Evolutionary conservation across 1,140 invertebrate genomes (phyloP).

Genomic region (Bombus fervidus): DNA sequence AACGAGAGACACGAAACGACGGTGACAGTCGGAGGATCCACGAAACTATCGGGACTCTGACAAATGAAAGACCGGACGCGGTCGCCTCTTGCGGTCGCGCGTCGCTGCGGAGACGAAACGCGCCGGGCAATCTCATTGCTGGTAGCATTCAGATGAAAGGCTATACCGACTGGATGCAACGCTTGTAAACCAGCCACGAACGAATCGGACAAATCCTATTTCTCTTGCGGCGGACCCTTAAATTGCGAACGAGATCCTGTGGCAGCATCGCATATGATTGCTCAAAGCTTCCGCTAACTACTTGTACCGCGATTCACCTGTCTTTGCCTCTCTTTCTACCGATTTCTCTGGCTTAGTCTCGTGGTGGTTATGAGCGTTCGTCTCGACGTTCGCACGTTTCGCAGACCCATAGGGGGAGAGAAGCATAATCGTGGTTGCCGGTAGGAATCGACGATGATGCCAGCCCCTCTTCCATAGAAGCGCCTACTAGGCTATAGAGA

Average conservation of each 20-base stretch:
- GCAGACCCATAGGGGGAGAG: neutral
- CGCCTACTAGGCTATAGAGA: constrained; percentile 11
- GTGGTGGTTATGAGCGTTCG: neutral
- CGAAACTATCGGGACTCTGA: constrained; percentile 18
- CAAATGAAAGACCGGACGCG: constrained; percentile 50
- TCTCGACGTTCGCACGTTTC: neutral
- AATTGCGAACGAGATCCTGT: constrained; percentile 59
- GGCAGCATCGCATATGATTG: constrained; percentile 69
- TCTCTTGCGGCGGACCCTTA: constrained; percentile 40
- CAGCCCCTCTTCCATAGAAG: constrained; percentile 57
- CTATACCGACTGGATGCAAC: neutral
- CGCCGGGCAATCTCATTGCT: constrained; percentile 54
- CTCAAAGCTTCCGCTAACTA: constrained; percentile 62
- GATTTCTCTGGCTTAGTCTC: constrained; percentile 18
- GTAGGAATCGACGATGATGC: constrained; percentile 60
- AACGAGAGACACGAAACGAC: neutral
- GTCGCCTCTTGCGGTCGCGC: constrained; percentile 37
- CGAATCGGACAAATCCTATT: constrained; percentile 53
- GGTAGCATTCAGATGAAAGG: constrained; percentile 28
- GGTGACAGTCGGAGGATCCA: neutral
- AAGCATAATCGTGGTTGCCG: constrained; percentile 50
- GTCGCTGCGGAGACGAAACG: constrained; percentile 21
- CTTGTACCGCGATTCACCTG: neutral
- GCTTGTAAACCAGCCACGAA: constrained; percentile 19
- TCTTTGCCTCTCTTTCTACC: neutral